Evolutionary conservation across 92 coral and sea anemone genomes (phyloP), one percentile per base, ranked within the genome.

Genomic region (Porites evermanni): DNA sequence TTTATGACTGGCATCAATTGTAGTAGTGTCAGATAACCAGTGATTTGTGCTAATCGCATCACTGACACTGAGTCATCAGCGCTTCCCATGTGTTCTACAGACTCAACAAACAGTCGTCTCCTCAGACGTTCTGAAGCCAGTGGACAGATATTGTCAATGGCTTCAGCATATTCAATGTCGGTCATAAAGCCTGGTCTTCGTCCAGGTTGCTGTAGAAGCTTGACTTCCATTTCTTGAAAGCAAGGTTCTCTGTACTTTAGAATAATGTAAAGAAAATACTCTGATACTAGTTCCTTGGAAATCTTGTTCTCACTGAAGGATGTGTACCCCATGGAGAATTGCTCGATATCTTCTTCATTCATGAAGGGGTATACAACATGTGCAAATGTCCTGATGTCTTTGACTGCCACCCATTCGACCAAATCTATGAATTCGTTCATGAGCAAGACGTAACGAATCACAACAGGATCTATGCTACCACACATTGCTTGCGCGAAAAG

Each of bases 271-370:
- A 97, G 85, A 74, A 95, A 86, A 74, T 95, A 97, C 89, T 95
- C 97, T 10, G 98, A 90, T 64, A 95, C 94, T 24, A 93, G 84
- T 71, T 94, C 88, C 74, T 84, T 92, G 60, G 97, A 94, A 77
- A 97, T 93, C 84, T 95, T 97, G 87, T 97, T 97, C 83, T 97
- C 99, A 52, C 99, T 93, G 92, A 95, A 95, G 32, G 99, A 93
- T 6, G 98, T 95, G 84, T 95, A 97, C 11, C 98, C 98, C 99
- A 97, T 97, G 18, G 98, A 90, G 80, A 97, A 95, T 88, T 97
- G 99, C 72, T 97, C 99, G 67, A 97, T 85, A 73, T 97, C 99
- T 76, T 97, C 99, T 47, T 89, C 99, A 76, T 91, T 90, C 99
- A 97, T 97, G 82, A 97, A 97, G 47, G 98, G 99, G 86, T 95